phyloP scores from a whole-genome alignment of 92 coral and sea anemone genomes.

The Virgularia gustaviana region DNA sequence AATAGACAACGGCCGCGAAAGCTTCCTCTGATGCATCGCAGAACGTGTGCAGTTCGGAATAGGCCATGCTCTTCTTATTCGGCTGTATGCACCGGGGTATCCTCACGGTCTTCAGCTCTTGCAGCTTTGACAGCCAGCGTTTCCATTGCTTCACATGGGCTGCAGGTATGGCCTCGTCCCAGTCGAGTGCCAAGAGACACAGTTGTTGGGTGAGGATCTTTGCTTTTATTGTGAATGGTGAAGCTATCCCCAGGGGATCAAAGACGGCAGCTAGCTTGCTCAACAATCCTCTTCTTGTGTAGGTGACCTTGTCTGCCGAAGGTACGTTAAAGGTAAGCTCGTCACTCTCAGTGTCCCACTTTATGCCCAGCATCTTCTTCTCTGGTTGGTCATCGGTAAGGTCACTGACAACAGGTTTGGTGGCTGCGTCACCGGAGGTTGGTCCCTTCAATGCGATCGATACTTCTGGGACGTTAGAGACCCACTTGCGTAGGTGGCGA shows the following conservation, averaged over 20 bases:
- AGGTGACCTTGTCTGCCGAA: conserved; percentile 3
- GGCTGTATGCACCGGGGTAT: conserved; percentile 25
- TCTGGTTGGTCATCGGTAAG: conserved; percentile 47
- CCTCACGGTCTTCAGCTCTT: neutral
- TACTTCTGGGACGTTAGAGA: conserved; percentile 36
- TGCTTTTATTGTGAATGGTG: conserved; percentile 48
- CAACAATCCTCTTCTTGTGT: conserved; percentile 18
- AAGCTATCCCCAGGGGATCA: conserved; percentile 39
- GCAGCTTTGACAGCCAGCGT: conserved; percentile 8
- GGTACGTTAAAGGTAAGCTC: conserved; percentile 29
- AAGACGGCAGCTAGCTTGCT: conserved; percentile 29
- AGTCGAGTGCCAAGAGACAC: conserved; percentile 23
- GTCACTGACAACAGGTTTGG: conserved; percentile 2
- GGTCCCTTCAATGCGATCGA: conserved; percentile 9
- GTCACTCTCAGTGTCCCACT: conserved; percentile 48
- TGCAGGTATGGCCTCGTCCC: conserved; percentile 28
- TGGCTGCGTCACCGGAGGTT: neutral
- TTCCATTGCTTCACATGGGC: conserved; percentile 12
- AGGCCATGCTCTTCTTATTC: neutral
- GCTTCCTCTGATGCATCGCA: conserved; percentile 17
- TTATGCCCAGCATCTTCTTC: conserved; percentile 49
- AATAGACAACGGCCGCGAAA: conserved; percentile 6
- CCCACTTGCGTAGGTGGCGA: conserved; percentile 52
- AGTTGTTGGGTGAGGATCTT: conserved; percentile 53
- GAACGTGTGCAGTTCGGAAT: conserved; percentile 1